phyloP scores from a whole-genome alignment of 2,888 invertebrate genomes.

The Dryocosmus kuriphilus region DNA sequence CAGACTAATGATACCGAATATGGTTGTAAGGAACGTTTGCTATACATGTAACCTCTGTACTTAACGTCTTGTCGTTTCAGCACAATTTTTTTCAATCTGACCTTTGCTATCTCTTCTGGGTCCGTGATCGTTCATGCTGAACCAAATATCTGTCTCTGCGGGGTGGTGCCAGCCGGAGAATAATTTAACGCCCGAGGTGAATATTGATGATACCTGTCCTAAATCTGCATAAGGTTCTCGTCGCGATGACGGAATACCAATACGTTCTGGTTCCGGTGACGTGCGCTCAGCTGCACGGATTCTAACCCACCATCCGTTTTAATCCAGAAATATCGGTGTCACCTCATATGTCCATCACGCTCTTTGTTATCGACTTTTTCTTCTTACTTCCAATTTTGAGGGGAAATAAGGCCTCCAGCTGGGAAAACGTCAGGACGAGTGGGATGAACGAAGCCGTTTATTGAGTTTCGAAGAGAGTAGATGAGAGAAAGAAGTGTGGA shows the following conservation, averaged over 20 bases:
- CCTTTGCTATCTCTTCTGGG: constrained; percentile 8
- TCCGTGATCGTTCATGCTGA: constrained; percentile 28
- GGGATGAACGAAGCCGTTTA: constrained; percentile 31
- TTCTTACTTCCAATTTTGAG: constrained; percentile 12
- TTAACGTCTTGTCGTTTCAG: constrained; percentile 21
- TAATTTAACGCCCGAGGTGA: constrained; percentile 41
- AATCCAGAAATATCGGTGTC: constrained; percentile 36
- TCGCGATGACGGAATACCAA: constrained; percentile 39
- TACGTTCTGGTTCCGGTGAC: constrained; percentile 30
- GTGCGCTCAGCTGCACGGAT: constrained; percentile 15
- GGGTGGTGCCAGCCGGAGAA: constrained; percentile 25
- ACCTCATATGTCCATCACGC: constrained; percentile 34
- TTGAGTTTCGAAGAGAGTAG: constrained; percentile 17
- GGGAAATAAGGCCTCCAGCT: not conserved
- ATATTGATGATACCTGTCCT: constrained; percentile 40
- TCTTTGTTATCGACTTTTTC: constrained; percentile 3
- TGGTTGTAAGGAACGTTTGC: too few species aligned
- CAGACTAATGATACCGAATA: too few species aligned
- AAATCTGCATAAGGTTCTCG: constrained; percentile 35
- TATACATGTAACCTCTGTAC: not conserved
- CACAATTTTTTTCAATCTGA: constrained; percentile 16
- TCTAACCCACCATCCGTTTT: constrained; percentile 36
- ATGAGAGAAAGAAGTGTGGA: constrained; percentile 5
- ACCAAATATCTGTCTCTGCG: constrained; percentile 38
- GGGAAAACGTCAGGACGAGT: not conserved